Percentiles rank a stretch among this genome's conserved stretches.
Conservation (phyloP, 2,113 vertebrate species). For the Deroptyus accipitrinus region DNA sequence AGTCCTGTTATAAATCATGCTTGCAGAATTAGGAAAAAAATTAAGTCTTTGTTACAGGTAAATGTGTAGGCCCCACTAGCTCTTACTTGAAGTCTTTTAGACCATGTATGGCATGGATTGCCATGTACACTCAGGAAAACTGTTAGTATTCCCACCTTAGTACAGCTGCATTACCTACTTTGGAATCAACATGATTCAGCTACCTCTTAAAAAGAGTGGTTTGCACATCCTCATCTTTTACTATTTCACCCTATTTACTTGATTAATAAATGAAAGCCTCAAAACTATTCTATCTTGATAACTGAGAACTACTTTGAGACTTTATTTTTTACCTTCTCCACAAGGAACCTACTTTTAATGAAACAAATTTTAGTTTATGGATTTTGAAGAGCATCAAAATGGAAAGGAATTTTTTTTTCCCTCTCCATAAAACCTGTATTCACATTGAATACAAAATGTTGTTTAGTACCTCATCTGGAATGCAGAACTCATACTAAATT, state of each 20-base stretch:
- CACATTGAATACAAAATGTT: neutral
- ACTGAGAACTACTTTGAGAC: neutral
- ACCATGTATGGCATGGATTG: neutral
- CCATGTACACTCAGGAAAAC: neutral
- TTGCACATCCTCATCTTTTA: neutral
- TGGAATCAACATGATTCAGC: neutral
- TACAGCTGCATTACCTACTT: neutral
- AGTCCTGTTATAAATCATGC: neutral
- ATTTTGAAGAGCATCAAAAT: neutral
- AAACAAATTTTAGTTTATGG: neutral
- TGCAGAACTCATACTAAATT: neutral
- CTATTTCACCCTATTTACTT: neutral
- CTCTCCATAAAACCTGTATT: neutral
- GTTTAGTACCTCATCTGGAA: neutral
- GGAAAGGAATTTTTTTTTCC: neutral
- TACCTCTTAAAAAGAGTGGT: neutral
- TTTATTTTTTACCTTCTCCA: neutral
- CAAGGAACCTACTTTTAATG: neutral
- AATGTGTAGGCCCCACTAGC: accelerated
- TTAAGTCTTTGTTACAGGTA: neutral
- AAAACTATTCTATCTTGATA: neutral
- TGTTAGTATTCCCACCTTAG: neutral
- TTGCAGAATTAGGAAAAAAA: neutral
- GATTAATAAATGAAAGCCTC: neutral
- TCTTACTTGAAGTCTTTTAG: neutral